These are phyloP conservation scores for Acropternis orthonyx DNA, from an alignment of 2,797 vertebrate genomes.

Conservation along the genomic window DNA sequence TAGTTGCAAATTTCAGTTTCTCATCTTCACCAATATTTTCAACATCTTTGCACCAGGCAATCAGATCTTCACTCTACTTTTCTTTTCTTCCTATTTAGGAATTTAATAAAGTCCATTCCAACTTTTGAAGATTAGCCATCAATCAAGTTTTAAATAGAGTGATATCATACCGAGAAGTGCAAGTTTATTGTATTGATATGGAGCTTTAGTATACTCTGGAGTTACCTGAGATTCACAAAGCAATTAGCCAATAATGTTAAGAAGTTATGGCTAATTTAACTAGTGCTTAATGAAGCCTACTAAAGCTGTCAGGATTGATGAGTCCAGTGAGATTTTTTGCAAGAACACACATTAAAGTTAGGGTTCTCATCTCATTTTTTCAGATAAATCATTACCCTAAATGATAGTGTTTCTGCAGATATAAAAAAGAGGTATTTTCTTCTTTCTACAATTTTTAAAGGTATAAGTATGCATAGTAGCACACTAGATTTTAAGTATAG, in stretches of 20 bases:
- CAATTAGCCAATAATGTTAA: constrained; percentile 77
- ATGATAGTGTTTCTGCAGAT: background rate
- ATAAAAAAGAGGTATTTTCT: background rate
- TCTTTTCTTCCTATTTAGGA: background rate
- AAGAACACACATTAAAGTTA: constrained; percentile 64
- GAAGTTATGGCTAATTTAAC: constrained; percentile 79
- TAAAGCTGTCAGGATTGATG: constrained; percentile 72
- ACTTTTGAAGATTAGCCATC: background rate
- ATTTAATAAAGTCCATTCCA: background rate
- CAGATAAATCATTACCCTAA: constrained; percentile 52
- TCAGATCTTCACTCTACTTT: background rate
- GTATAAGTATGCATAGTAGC: background rate
- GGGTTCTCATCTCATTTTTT: constrained; percentile 51
- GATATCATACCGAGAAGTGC: constrained; percentile 17
- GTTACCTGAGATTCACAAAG: constrained; percentile 68
- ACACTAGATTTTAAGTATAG: background rate
- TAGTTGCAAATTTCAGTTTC: background rate
- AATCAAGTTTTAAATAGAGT: constrained; percentile 21
- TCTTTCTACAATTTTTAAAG: background rate
- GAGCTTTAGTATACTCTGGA: constrained; percentile 68
- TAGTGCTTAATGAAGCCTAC: constrained; percentile 73
- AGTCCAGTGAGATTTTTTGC: constrained; percentile 62
- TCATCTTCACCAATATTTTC: background rate
- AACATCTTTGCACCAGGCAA: background rate
- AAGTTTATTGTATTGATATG: constrained; percentile 31